Conservation (phyloP, 2,113 vertebrate genomes). For the Hiodon tergisus region DNA sequence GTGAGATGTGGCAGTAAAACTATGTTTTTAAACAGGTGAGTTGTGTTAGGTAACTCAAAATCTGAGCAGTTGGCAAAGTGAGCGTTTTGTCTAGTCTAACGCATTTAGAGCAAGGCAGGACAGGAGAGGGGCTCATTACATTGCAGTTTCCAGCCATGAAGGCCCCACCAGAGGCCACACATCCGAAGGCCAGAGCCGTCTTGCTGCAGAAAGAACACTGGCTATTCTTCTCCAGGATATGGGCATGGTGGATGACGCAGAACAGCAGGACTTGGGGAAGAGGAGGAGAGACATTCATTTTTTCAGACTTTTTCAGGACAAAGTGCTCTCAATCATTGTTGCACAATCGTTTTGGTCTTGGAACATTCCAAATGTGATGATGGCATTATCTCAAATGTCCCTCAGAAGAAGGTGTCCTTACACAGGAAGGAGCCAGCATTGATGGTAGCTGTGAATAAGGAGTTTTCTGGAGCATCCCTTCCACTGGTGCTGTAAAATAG, state of each 20-base stretch:
- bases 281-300: not conserved
- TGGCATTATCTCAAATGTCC: no score
- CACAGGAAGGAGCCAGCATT: constrained; percentile 61
- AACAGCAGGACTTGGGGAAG: constrained; percentile 58
- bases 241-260: constrained; percentile 62
- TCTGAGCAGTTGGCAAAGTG: no score
- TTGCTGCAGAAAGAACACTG: constrained; percentile 50
- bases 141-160: constrained; percentile 68
- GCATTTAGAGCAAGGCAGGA: not conserved
- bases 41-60: no score
- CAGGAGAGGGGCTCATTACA: constrained; percentile 44
- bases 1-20: no score
- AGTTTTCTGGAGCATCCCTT: constrained; percentile 53
- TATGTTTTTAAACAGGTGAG: no score
- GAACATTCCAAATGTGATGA: not conserved
- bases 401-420: constrained; percentile 44
- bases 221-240: constrained; percentile 55
- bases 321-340: not conserved
- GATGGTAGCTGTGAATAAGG: constrained; percentile 61
- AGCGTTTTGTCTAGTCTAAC: no score
- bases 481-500: constrained; percentile 57
- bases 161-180: constrained; percentile 48
- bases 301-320: not conserved
- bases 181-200: constrained; percentile 50
- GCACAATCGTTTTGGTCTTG: not conserved